Base-by-base conservation (phyloP, 2,888 invertebrate species). In the Melanargia galathea region DNA sequence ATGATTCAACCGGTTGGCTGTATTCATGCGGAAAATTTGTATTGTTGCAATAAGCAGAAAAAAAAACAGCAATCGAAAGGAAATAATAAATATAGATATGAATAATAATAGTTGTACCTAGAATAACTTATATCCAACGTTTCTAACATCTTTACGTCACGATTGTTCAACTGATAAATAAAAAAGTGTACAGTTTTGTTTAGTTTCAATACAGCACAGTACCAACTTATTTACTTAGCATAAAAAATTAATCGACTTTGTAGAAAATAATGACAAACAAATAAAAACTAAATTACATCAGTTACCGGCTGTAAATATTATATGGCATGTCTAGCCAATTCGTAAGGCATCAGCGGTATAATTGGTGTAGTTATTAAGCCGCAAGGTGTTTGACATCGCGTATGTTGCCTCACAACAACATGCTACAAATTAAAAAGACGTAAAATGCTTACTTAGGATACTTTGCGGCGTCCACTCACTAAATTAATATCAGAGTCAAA, bases 361-460 rank as follows among this genome's bases (percentile, higher is more conserved):
- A 84, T 84, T 80, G 79, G 77, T 71, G 72, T 72, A 74, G 75
- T 80, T 83, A 81, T 79, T 79, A 81, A 75, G 70, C 64, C 72
- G 82, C 84, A 86, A 85, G 84, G 85, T 86, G 85, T 83, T 76
- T 82, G 79, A 72, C 77, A 71, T 73, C 71, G 75, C 70, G 70
- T 70, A 55, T 26, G 55, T 30, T 30, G 20, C 45, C 30, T 30
- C 10, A 45, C 45, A 56, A 56, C 20, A 56, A 56, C 56, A 56
- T 40, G 38, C n/a, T 24, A 33, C 18, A 33, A 51, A 33, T 18
- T 51, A 51, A 16, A 26, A 26, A 49, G 16, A 26, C n/a, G n/a
- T 16, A 8, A 49, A 8, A 26, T 26, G 13, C 26, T 16, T 26
- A 26, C 26, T 26, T 16, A 16, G 26, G n/a, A 8, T 20, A 20